Percentiles rank a stretch among this genome's conserved stretches.
Evolutionary conservation across 2,888 invertebrate genomes (phyloP).

Genomic region (Chesias legatella): DNA sequence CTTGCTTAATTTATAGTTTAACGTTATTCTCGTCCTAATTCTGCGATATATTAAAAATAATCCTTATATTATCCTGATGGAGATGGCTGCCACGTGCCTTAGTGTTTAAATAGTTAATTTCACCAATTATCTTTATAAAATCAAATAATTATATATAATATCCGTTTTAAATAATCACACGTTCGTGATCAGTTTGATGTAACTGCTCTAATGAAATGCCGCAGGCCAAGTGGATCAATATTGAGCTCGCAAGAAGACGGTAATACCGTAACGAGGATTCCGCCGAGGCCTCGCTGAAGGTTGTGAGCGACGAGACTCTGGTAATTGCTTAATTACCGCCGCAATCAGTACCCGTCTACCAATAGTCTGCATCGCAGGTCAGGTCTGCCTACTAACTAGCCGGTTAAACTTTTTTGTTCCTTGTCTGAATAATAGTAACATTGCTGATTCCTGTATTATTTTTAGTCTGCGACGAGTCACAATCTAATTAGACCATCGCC

Average conservation of each 20-base stretch:
- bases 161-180: no score
- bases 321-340: conserved; percentile 62
- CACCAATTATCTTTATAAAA: no score
- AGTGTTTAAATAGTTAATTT: no score
- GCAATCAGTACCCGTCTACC: conserved; percentile 43
- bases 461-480: background rate
- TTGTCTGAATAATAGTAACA: no score
- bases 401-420: conserved; percentile 5
- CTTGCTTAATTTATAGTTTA: background rate
- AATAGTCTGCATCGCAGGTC: conserved; percentile 23
- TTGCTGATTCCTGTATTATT: background rate
- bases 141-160: no score
- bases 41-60: no score
- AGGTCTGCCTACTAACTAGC: background rate
- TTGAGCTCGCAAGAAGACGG: conserved; percentile 38
- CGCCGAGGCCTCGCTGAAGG: conserved; percentile 33
- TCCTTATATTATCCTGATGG: no score
- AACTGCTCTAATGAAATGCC: conserved; percentile 6
- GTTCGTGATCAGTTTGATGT: background rate
- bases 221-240: conserved; percentile 32
- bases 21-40: no score
- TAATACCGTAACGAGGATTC: conserved; percentile 53
- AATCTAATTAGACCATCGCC: background rate
- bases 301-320: conserved; percentile 44
- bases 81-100: no score